A percentile compares a stretch with the other conserved stretches of the same genome.
phyloP scores from a whole-genome alignment of 1,140 invertebrate genomes.

The Meloidogyne floridensis region DNA sequence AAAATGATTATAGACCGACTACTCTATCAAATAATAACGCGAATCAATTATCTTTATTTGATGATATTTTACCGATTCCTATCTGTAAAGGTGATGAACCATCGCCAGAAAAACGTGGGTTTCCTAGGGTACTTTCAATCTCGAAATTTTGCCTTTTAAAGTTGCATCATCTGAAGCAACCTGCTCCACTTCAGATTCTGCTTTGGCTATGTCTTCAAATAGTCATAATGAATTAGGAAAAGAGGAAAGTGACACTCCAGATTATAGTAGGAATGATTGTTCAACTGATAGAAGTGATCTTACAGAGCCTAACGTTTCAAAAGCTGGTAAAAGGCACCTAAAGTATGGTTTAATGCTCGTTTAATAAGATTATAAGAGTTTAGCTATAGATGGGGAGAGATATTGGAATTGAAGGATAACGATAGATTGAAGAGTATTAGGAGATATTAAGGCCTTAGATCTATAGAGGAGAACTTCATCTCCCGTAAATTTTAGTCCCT shows the following conservation, averaged over 20 bases:
- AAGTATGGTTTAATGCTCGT: background rate
- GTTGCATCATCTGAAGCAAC: background rate
- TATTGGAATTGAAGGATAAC: no score
- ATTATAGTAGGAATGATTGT: background rate
- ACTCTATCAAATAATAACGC: background rate
- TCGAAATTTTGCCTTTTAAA: background rate
- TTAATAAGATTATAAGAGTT: no score
- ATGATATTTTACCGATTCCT: background rate
- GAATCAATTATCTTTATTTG: background rate
- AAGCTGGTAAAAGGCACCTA: background rate
- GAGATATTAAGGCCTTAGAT: no score
- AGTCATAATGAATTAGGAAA: background rate
- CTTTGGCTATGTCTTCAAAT: background rate
- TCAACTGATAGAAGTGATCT: background rate
- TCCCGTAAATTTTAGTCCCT: no score
- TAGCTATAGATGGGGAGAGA: no score
- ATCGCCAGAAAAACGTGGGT: background rate
- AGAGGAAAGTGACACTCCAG: background rate
- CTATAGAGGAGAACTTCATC: no score
- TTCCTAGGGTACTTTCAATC: background rate
- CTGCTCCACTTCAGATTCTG: background rate
- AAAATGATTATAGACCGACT: background rate
- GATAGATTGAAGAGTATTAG: no score
- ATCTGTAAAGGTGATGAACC: background rate
- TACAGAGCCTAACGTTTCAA: background rate